These are phyloP conservation scores for Rhynchotus rufescens DNA, from an alignment of 2,797 vertebrate species.

Conservation along the genomic window DNA sequence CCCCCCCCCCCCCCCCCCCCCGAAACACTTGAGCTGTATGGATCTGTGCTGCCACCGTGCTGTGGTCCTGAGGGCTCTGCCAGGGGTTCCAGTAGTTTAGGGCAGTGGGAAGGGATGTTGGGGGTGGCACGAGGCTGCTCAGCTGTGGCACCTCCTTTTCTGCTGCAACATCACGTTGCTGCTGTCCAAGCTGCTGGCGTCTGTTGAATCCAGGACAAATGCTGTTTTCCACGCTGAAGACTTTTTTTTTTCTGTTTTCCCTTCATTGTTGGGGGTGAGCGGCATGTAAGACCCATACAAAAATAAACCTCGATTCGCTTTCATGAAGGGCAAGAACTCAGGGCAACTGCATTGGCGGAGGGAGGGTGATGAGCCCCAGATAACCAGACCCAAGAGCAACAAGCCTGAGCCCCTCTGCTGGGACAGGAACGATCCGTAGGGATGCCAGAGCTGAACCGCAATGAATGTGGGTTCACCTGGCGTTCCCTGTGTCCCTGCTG, in stretches of 20 bases:
- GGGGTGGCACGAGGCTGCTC: not conserved
- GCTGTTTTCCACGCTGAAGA: not conserved
- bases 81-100: not conserved
- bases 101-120: not conserved
- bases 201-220: not conserved
- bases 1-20: too few species aligned
- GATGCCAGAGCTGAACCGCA: not conserved
- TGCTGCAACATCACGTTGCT: rapidly evolving
- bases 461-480: not conserved
- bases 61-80: not conserved
- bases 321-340: not conserved
- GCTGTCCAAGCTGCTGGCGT: not conserved
- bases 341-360: too few species aligned
- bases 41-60: rapidly evolving
- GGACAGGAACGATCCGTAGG: not conserved
- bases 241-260: not conserved
- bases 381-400: not conserved
- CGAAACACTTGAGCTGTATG: not conserved
- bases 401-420: not conserved
- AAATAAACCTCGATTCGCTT: not conserved
- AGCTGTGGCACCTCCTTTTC: not conserved
- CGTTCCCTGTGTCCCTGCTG: not conserved
- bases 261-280: not conserved
- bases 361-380: too few species aligned
- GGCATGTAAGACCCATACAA: not conserved